phyloP scores from a whole-genome alignment of 2,113 vertebrate genomes.

The Campylomormyrus tamandua region DNA sequence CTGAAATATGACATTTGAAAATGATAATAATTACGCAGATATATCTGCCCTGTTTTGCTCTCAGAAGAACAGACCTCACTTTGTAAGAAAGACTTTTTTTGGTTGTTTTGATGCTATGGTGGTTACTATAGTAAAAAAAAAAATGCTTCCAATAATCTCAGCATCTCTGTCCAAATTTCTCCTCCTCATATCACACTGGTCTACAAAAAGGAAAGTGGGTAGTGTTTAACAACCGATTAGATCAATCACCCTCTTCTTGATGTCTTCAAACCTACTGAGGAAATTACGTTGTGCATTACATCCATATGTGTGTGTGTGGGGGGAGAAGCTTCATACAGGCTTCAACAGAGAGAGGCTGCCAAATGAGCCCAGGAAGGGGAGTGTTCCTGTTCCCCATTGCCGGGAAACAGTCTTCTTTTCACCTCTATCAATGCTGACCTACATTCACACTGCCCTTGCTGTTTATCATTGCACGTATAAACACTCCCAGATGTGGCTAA shows the following conservation, averaged over 20 bases:
- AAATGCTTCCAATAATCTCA: background rate
- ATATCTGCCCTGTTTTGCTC: background rate
- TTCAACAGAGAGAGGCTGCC: conserved; percentile 19
- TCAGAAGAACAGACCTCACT: background rate
- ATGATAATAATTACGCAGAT: background rate
- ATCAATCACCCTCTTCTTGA: background rate
- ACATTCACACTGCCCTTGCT: conserved; percentile 38
- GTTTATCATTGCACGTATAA: conserved; percentile 36
- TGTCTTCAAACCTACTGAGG: background rate
- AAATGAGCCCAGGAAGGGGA: conserved; percentile 3
- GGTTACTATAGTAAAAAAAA: background rate
- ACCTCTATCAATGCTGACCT: conserved; percentile 38
- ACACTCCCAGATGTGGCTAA: conserved; percentile 37
- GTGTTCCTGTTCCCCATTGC: conserved; percentile 31
- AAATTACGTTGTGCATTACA: background rate
- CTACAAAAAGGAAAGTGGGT: background rate
- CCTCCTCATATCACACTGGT: background rate
- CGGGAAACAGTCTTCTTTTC: conserved; percentile 34
- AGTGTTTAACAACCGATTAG: background rate
- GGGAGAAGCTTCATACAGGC: background rate
- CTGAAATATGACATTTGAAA: background rate
- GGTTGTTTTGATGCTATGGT: background rate
- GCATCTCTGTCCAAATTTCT: background rate
- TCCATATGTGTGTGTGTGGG: background rate
- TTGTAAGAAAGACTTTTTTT: background rate